Conservation (phyloP, 2,888 invertebrate species). For the Agonum fuliginosum region DNA sequence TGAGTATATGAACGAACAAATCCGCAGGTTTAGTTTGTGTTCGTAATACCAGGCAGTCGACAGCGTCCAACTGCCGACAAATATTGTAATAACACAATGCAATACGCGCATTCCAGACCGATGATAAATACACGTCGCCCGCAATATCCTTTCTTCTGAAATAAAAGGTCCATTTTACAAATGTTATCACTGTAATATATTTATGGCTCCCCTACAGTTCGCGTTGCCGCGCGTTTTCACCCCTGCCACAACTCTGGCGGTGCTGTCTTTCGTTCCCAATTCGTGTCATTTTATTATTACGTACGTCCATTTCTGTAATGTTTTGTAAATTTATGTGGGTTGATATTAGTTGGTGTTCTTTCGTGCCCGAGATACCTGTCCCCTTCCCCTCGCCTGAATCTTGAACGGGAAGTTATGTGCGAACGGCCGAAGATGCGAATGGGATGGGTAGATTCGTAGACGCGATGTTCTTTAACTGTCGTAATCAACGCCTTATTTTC, state of each 20-base stretch:
- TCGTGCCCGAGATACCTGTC: slow-evolving; percentile 47
- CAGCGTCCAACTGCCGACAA: slow-evolving; percentile 54
- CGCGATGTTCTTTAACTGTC: slow-evolving; percentile 1
- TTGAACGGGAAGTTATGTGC: neutral
- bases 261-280: slow-evolving; percentile 22
- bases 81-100: slow-evolving; percentile 62
- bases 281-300: slow-evolving; percentile 67
- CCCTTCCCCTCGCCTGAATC: neutral
- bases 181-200: slow-evolving; percentile 73
- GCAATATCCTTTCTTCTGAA: slow-evolving; percentile 71
- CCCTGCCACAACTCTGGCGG: neutral
- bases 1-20: slow-evolving; percentile 33
- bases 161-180: slow-evolving; percentile 73
- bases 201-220: slow-evolving; percentile 69
- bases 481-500: slow-evolving; percentile 45
- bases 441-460: slow-evolving; percentile 25
- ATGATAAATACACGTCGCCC: slow-evolving; percentile 71
- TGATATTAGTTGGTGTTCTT: slow-evolving; percentile 73
- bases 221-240: slow-evolving; percentile 24
- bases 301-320: slow-evolving; percentile 73
- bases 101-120: slow-evolving; percentile 70
- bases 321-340: slow-evolving; percentile 76
- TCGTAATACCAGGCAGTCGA: slow-evolving; percentile 31
- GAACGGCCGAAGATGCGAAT: neutral
- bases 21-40: slow-evolving; percentile 34